Evolutionary conservation across 2,113 vertebrate genomes (phyloP), one percentile per base, ranked within the genome.

Genomic region (Fulmarus glacialis): DNA sequence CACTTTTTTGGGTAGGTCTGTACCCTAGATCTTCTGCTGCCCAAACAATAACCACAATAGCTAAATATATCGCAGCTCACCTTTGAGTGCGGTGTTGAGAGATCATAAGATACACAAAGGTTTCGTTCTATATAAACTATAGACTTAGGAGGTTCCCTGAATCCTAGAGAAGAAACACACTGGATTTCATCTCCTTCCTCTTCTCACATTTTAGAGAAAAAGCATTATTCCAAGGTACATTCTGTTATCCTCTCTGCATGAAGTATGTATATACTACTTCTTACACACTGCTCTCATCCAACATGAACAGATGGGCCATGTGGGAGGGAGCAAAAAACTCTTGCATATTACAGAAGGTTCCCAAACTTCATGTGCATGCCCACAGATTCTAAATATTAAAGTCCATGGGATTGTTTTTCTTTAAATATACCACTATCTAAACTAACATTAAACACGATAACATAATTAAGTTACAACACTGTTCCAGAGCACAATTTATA

Each of bases 381-480:
- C 93, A 95, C 94, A 67, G 86, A 89, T 77, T 89, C 93, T 55
- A 92, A 87, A 94, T 87, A 97, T 71, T 78, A 74, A 74, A 91
- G 60, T 56, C 60, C 83, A 90, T 12, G 36, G 68, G 63, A 71
- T 90, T 82, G 12, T 93, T 95, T 59, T 40, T 42, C 83, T 71
- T 87, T 79, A 89, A 95, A 87, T 84, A 92, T 12, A 67, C 60
- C 43, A 9, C 50, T 59, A 8, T 12, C 55, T 72, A 52, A 92
- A 13, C 50, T 38, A 63, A 32, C 47, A 42, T 40, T 45, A 70
- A 90, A 78, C 5, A 6, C 13, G 24, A 12, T 9, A 63, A 26
- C 59, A 45, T 26, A 12, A 42, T 20, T 11, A 26, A 86, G 53
- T 9, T 20, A 36, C 47, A 36, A 4, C 0, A 1, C 68, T 75